Base-by-base conservation (phyloP, 2,113 vertebrate genomes). In the Podocnemis expansa region DNA sequence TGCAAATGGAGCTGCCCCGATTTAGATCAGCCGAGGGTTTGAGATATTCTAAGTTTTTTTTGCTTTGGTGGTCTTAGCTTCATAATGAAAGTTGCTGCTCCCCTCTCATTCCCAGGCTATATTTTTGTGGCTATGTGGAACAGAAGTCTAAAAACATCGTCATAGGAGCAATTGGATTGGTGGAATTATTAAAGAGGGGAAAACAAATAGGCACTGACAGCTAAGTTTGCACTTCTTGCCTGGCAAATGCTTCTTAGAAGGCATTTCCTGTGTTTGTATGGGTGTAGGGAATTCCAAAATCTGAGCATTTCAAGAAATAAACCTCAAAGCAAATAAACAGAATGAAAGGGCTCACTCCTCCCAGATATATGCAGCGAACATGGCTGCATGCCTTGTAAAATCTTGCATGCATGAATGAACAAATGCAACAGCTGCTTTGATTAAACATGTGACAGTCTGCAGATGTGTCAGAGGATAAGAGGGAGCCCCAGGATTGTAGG, bases 201-300 rank as follows among this genome's bases (percentile, higher is more conserved):
- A 45, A 86, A 54, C 49, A 52, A 43, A 88, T 87, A 58, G 56
- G 29, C 56, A 25, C 56, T 58, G 56, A 29, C 24, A 10, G 29
- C 70, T 38, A 38, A 70, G 8, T 34, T 38, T 70, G 63, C 31
- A 31, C n/a, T 17, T 38, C 8, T 19, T 70, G 63, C 38, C 8
- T 1, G 82, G 14, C 90, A 91, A 92, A 92, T 86, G 92, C 83
- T 92, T 80, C 90, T 82, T n/a, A 78, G 58, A 58, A 87, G 43
- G 76, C 85, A 38, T 90, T 93, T 91, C 89, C 82, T 84, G 51
- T 91, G 67, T 83, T 80, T 60, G 49, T 12, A 8, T 49, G 70
- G 82, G 45, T 17, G 0, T 55, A 7, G 91, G 85, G 45, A 60
- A 89, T 67, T 51, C 75, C 27, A 16, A 93, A 3, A 56, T 78